A percentile compares a stretch with the other conserved stretches of the same genome.
phyloP scores from a whole-genome alignment of 92 coral and sea anemone genomes.

The Plumapathes pennacea region DNA sequence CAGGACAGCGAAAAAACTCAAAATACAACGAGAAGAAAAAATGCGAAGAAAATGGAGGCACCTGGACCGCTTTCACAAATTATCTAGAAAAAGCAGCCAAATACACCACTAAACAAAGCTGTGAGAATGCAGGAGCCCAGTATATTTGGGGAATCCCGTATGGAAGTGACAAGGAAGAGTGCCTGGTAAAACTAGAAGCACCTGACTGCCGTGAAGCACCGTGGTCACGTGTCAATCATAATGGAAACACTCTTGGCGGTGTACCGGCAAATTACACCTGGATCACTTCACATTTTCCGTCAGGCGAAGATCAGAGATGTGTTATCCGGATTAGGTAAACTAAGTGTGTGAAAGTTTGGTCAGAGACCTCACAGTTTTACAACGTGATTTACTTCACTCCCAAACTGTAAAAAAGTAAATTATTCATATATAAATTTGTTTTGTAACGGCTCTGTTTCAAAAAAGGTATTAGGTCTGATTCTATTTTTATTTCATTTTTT shows the following conservation, averaged over 20 bases:
- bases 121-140: not conserved
- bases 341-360: too few relatives aligned
- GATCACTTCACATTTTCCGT: constrained; percentile 23
- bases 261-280: constrained; percentile 26
- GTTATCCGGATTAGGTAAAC: constrained; percentile 13
- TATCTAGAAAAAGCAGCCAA: constrained; percentile 14
- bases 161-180: constrained; percentile 11
- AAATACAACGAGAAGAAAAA: constrained; percentile 69
- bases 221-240: constrained; percentile 30
- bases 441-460: too few relatives aligned
- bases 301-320: constrained; percentile 25
- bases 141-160: constrained; percentile 10
- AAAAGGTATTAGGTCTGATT: too few relatives aligned
- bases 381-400: too few relatives aligned
- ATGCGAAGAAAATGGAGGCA: constrained; percentile 53
- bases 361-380: too few relatives aligned
- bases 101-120: constrained; percentile 14
- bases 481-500: too few relatives aligned
- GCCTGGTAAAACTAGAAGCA: constrained; percentile 2
- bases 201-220: constrained; percentile 23
- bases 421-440: too few relatives aligned
- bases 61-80: constrained; percentile 26
- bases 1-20: constrained; percentile 54
- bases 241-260: constrained; percentile 34
- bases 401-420: too few relatives aligned